A percentile compares a stretch with the other conserved stretches of the same genome.
Evolutionary conservation across 2,113 vertebrate species (phyloP).

Genomic region (Phaethon lepturus): DNA sequence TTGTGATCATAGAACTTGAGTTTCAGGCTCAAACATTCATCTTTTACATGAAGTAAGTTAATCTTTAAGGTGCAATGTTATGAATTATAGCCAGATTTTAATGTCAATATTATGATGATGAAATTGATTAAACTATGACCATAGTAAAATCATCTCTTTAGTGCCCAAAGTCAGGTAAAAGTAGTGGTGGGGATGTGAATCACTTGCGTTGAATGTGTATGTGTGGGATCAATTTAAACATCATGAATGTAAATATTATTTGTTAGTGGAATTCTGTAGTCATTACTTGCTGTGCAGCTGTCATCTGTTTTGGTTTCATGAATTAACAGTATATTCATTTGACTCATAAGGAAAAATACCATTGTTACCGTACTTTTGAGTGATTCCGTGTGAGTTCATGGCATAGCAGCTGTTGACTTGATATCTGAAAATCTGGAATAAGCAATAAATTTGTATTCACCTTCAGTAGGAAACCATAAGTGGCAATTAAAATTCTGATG

Average conservation of each 20-base stretch:
- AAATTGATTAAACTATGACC: background rate
- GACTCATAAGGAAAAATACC: slow-evolving; percentile 8
- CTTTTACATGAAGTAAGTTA: background rate
- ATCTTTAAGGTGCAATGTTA: background rate
- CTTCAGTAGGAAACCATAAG: background rate
- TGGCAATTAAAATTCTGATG: background rate
- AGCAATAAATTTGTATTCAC: background rate
- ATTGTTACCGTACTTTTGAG: slow-evolving; percentile 12
- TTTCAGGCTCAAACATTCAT: background rate
- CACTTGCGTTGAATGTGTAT: background rate
- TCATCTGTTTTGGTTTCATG: slow-evolving; percentile 48
- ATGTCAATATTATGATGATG: background rate
- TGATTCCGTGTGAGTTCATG: background rate
- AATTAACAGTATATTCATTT: slow-evolving; percentile 55
- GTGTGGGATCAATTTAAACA: slow-evolving; percentile 10
- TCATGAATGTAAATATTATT: slow-evolving; percentile 37
- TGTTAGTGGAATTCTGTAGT: background rate
- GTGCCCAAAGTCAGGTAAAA: background rate
- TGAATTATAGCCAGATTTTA: background rate
- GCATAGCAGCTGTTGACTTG: background rate
- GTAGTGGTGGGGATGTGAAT: background rate
- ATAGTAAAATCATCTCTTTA: background rate
- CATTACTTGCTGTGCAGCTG: background rate
- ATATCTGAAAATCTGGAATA: background rate
- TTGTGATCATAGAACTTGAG: background rate